Evolutionary conservation across 1,140 invertebrate genomes (phyloP).

Genomic region (Mesaphorura yosii): DNA sequence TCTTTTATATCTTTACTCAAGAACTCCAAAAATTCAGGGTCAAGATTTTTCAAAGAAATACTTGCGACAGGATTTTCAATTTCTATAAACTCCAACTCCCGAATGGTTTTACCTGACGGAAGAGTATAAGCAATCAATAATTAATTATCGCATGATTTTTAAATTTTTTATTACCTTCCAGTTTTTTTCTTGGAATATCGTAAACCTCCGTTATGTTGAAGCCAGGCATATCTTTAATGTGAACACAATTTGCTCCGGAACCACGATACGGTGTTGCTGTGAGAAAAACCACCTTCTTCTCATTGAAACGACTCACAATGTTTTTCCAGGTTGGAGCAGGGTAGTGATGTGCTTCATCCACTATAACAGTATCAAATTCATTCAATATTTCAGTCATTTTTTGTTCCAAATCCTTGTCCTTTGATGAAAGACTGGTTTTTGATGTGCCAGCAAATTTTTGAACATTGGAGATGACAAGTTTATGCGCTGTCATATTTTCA

Average conservation of each 20-base stretch:
- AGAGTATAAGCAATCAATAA: not conserved
- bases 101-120: not conserved
- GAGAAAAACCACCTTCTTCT: slow-evolving; percentile 9
- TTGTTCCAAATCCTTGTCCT: not conserved
- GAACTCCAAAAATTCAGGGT: not conserved
- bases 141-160: not conserved
- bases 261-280: slow-evolving; percentile 9
- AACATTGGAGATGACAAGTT: slow-evolving; percentile 11
- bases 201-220: not conserved
- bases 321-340: slow-evolving; percentile 14
- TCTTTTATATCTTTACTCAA: not conserved
- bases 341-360: slow-evolving; percentile 19
- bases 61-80: not conserved
- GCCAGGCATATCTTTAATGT: not conserved
- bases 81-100: not conserved
- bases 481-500: not conserved
- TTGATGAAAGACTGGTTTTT: not conserved
- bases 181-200: not conserved
- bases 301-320: slow-evolving; percentile 7
- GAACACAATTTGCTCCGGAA: not conserved
- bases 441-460: slow-evolving; percentile 15
- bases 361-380: slow-evolving; percentile 11
- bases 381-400: not conserved
- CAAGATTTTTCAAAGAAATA: not conserved
- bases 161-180: not conserved